Evolutionary conservation across 2,113 vertebrate genomes (phyloP).

Genomic region (Xenotilapia leptura): DNA sequence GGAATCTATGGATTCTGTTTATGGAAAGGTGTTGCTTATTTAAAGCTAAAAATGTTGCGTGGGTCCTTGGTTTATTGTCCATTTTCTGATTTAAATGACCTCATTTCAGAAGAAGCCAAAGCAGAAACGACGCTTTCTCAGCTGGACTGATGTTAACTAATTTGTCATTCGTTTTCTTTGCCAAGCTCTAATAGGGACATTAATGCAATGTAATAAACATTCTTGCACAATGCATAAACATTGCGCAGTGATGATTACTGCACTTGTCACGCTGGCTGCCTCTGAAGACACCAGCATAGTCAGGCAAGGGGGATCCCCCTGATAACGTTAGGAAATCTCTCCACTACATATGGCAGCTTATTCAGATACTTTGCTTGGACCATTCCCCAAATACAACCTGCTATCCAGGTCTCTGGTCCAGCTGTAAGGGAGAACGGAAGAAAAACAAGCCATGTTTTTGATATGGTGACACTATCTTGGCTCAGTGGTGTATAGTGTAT

Average conservation of each 20-base stretch:
- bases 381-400: background rate
- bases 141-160: background rate
- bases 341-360: conserved; percentile 9
- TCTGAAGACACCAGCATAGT: background rate
- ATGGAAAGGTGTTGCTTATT: background rate
- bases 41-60: background rate
- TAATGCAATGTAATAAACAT: background rate
- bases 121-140: background rate
- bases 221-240: background rate
- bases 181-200: background rate
- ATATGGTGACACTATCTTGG: background rate
- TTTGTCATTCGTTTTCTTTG: background rate
- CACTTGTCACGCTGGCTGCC: background rate
- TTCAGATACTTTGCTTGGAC: background rate
- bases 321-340: background rate
- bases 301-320: background rate
- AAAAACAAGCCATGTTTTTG: conserved; percentile 36
- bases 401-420: background rate
- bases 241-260: background rate
- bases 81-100: background rate
- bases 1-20: background rate
- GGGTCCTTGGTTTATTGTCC: background rate
- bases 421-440: background rate
- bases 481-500: background rate
- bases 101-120: background rate